These are phyloP conservation scores for Temnothorax longispinosus DNA, from an alignment of 1,140 invertebrate genomes.

Conservation along the genomic window DNA sequence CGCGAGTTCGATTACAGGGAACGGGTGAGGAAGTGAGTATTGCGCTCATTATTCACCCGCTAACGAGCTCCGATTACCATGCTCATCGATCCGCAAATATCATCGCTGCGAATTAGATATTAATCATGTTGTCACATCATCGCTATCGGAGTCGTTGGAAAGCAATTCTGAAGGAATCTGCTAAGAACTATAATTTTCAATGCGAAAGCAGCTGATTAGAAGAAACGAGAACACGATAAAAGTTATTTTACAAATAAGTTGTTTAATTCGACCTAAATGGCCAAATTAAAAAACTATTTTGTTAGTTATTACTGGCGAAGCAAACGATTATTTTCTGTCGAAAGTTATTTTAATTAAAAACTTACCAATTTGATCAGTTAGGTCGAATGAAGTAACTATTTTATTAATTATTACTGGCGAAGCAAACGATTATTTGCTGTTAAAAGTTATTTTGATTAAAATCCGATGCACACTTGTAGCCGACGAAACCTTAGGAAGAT, in stretches of 20 bases:
- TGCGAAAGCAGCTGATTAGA: neutral
- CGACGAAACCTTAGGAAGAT: neutral
- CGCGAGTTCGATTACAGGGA: neutral
- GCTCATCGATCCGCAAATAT: constrained; percentile 13
- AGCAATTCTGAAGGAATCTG: neutral
- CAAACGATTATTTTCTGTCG: no score
- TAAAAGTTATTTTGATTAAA: neutral
- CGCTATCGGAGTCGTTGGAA: neutral
- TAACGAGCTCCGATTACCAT: neutral
- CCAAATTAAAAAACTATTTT: no score
- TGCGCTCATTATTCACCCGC: constrained; percentile 6
- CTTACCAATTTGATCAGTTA: no score
- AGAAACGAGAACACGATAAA: neutral
- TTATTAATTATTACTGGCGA: no score
- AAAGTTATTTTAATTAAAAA: no score
- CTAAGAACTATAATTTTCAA: neutral
- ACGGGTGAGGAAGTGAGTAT: neutral
- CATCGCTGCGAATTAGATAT: constrained; percentile 9
- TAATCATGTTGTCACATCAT: neutral
- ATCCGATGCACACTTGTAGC: neutral
- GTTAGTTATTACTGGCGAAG: no score
- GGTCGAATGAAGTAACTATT: no score
- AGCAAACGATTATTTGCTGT: no score
- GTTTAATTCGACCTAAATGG: no score
- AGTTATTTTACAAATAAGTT: neutral